Conservation (phyloP, 1,140 invertebrate species). For the Ceratina calcarata region DNA sequence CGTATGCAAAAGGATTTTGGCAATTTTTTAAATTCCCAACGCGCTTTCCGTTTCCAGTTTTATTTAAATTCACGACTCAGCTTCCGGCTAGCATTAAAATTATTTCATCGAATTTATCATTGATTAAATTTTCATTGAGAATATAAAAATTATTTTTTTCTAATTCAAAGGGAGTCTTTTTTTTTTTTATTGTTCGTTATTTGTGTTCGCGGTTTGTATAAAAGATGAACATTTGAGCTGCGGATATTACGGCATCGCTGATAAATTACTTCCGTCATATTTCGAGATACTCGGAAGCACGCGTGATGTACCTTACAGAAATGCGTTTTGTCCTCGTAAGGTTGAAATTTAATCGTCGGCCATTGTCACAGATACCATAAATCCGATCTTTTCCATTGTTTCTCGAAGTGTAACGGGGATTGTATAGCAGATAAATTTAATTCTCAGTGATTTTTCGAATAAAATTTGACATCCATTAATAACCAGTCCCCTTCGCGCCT, state of each 20-base stretch:
- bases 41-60: too few species aligned
- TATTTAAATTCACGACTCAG: too few species aligned
- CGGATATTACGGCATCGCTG: constrained; percentile 49
- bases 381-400: neutral
- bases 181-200: neutral
- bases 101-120: too few species aligned
- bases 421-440: neutral
- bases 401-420: neutral
- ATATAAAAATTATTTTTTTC: neutral
- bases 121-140: neutral
- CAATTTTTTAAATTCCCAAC: neutral
- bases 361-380: neutral
- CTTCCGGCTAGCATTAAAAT: too few species aligned
- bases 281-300: constrained; percentile 35
- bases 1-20: neutral
- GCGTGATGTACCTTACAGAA: constrained; percentile 30
- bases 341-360: neutral
- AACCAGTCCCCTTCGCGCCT: constrained; percentile 13
- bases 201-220: neutral
- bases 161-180: neutral
- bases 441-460: neutral
- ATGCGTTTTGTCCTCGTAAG: neutral
- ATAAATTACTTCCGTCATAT: constrained; percentile 48
- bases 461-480: constrained; percentile 13
- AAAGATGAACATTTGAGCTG: constrained; percentile 30